These are phyloP conservation scores for Drosophila macrospina DNA, from an alignment of 2,888 invertebrate genomes.

Conservation along the genomic window DNA sequence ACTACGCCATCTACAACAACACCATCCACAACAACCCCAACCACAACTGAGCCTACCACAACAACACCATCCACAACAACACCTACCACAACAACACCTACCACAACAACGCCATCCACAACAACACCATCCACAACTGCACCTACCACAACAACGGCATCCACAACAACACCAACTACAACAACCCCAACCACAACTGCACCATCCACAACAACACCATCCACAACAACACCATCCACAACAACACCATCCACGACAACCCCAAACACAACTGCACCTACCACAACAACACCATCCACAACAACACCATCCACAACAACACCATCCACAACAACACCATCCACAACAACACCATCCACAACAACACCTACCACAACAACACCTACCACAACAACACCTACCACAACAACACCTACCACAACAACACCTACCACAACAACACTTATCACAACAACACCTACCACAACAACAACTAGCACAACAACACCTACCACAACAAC, in stretches of 20 bases:
- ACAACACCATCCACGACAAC: not conserved
- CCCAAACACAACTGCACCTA: not conserved
- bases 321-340: not conserved
- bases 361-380: not conserved
- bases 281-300: not conserved
- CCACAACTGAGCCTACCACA: not conserved
- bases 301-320: not conserved
- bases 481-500: not conserved
- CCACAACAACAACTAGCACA: not conserved
- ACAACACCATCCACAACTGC: conserved; percentile 1
- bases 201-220: not conserved
- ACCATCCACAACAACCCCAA: not conserved
- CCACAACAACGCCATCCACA: not conserved
- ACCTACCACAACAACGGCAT: not conserved
- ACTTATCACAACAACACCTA: not conserved
- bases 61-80: conserved; percentile 5
- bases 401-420: not conserved
- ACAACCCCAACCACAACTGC: not conserved
- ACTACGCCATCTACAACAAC: not conserved
- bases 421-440: conserved; percentile 1
- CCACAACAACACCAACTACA: not conserved
- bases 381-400: not conserved
- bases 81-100: not conserved
- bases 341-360: not conserved
- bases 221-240: not conserved